Base-by-base conservation (phyloP, 2,888 invertebrate genomes). In the Drosophila prostipennis region DNA sequence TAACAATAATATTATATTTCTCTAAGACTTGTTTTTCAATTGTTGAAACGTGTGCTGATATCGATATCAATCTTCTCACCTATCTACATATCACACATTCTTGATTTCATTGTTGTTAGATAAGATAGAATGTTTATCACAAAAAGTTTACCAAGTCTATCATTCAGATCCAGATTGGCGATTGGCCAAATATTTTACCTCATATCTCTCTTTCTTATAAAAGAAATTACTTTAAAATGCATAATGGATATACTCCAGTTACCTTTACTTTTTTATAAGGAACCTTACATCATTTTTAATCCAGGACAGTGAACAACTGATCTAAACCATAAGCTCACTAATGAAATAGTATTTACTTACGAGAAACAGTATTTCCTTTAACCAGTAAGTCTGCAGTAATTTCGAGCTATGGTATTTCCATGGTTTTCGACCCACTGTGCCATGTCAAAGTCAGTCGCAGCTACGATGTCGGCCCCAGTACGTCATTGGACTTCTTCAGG, bases 401-500 rank as follows among this genome's bases (percentile, higher is more conserved):
- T 34, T 34, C 3, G 10, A 8, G 32, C 3, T 34, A 2, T 10
- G 1, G 8, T 26, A 10, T 10, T 34, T 34, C 11, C 11, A 11
- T 34, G 0, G 3, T 29, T 11, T 29, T 14, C 5, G 3, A 2
- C 19, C 80, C 87, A 80, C 76, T 72, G 87, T 83, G 10, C 51
- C 34, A 8, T 63, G 70, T 70, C 74, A 65, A 72, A 57, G 59
- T 55, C 60, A 65, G 51, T 54, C 55, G 46, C 53, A 54, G 63
- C 55, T 64, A 42, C 37, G 13, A 23, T 54, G 73, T 67, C 43
- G 75, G 60, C 64, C 49, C 59, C 67, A 70, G 63, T 68, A 43
- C 77, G 86, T 80, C 82, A 82, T 68, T 80, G 77, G 80, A 80
- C 83, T 76, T 63, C 63, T 61, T 64, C 39, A 52, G 60, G 60